A percentile compares a stretch with the other conserved stretches of the same genome.
These are phyloP conservation scores for Lasioglossum malachurum DNA, from an alignment of 2,888 invertebrate species.

Conservation along the genomic window DNA sequence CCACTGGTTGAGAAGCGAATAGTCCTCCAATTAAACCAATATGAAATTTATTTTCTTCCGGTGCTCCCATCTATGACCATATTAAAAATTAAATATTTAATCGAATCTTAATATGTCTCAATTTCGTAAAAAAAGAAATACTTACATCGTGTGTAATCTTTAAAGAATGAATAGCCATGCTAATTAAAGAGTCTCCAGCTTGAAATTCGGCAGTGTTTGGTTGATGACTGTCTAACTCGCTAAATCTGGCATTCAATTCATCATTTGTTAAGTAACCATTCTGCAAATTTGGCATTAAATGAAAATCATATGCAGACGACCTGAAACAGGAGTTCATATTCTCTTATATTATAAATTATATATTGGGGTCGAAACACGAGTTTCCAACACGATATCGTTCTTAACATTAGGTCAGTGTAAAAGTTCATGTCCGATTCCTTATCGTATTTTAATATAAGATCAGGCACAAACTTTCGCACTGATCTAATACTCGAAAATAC, in stretches of 20 bases:
- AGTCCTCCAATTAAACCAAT: constrained; percentile 94
- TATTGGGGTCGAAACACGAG: neutral
- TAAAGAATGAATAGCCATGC: constrained; percentile 89
- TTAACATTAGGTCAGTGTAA: neutral
- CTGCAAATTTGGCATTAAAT: constrained; percentile 85
- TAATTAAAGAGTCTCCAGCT: constrained; percentile 89
- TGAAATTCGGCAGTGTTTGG: constrained; percentile 90
- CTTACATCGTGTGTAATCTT: constrained; percentile 91
- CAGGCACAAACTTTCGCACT: neutral
- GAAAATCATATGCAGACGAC: constrained; percentile 92
- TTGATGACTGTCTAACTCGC: constrained; percentile 89
- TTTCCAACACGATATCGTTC: neutral
- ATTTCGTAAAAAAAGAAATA: constrained; percentile 35
- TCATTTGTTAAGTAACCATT: constrained; percentile 80
- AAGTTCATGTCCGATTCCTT: neutral
- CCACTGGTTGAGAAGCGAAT: constrained; percentile 92
- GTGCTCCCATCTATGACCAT: constrained; percentile 88
- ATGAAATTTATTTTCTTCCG: constrained; percentile 93
- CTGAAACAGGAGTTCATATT: constrained; percentile 65
- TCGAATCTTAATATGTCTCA: neutral
- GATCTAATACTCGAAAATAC: constrained; percentile 3
- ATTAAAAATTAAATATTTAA: constrained; percentile 17
- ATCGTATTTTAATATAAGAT: neutral
- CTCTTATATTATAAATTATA: neutral
- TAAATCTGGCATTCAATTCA: constrained; percentile 88